Percentiles rank a stretch among this genome's conserved stretches.
phyloP scores from a whole-genome alignment of 92 coral and sea anemone species.

The Epizoanthus illoricatus region DNA sequence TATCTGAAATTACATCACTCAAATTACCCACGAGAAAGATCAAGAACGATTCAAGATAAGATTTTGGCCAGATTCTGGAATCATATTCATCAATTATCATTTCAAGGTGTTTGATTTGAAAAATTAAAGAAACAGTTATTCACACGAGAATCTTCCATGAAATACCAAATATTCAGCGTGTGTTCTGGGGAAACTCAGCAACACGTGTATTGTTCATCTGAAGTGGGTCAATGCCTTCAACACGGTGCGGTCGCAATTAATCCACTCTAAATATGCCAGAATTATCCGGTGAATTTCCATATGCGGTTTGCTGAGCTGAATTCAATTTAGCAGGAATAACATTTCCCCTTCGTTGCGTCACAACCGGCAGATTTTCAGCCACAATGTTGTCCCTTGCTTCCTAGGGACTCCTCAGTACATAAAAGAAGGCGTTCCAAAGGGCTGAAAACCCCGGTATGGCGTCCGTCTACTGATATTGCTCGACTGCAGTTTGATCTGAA shows the following conservation, averaged over 20 bases:
- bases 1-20: no score
- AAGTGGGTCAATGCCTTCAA: slow-evolving; percentile 8
- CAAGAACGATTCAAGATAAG: no score
- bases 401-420: background rate
- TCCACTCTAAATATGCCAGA: background rate
- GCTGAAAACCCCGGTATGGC: background rate
- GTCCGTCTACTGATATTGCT: background rate
- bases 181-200: background rate
- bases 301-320: slow-evolving; percentile 11
- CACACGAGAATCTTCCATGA: slow-evolving; percentile 6
- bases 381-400: background rate
- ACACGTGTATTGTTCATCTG: background rate
- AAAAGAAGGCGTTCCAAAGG: background rate
- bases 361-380: background rate
- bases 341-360: background rate
- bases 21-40: no score
- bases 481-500: background rate
- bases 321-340: background rate
- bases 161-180: background rate
- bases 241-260: slow-evolving; percentile 20
- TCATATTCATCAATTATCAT: background rate
- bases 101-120: background rate
- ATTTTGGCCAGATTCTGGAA: background rate
- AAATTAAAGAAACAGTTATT: background rate
- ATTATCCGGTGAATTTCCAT: background rate